Evolutionary conservation across 1,140 invertebrate genomes (phyloP), one percentile per base, ranked within the genome.

Genomic region (Popillia japonica): DNA sequence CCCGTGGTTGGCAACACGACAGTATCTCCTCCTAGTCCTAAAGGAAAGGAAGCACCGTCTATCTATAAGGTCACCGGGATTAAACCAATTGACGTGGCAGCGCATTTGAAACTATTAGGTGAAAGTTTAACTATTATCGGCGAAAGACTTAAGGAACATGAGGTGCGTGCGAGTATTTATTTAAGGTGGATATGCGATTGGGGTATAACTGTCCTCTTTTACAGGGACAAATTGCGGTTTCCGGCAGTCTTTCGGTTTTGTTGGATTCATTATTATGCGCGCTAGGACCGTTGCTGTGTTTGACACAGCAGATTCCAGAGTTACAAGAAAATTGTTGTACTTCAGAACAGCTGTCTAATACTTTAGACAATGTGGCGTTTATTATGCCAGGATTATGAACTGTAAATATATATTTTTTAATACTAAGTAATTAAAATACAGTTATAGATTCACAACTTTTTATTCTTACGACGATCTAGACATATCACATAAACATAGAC

Each of bases 191-290:
- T 44, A 44, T 17, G 4, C 11, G 27, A 34, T 34, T 34, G 40
- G 23, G 22, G 11, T 10, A 20, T 9, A 72, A 72, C 3, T n/a
- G 44, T 48, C 68, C 78, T 72, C 75, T 81, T 81, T 87, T 87
- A 48, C 87, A 95, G 91, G 96, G 96, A 22, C 95, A 98, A 88
- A 97, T 98, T 75, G 96, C 96, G 0, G 96, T 98, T 6, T 97
- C 96, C 0, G 97, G 96, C 0, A 98, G 96, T 79, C 88, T 98
- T 75, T 98, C 96, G 0, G 96, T 98, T n/a, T 88, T 99, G 20
- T 86, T 99, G 80, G 97, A 99, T 87, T 98, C 96, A 0, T 88
- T 98, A 55, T 89, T 99, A n/a, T 98, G 97, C 88, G 96, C 96
- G 17, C 88, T 98, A 82, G 96, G 94, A 2, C 96, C 97, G 8